These are phyloP conservation scores for Phytoseiulus persimilis DNA, from an alignment of 2,888 invertebrate species.

Conservation along the genomic window DNA sequence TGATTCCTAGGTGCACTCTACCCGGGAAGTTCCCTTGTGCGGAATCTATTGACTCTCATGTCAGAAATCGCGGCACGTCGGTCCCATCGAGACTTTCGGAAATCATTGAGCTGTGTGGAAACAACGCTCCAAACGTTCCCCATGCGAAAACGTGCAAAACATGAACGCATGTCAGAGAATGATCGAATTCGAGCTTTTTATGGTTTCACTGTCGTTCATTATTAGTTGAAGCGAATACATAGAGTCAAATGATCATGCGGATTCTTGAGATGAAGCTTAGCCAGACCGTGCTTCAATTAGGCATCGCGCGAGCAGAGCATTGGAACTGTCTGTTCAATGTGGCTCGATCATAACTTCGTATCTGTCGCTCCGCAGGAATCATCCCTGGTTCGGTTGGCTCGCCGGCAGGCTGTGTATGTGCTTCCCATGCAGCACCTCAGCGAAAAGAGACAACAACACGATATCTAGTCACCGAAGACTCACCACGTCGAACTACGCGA, in stretches of 20 bases:
- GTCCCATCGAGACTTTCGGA: too few species aligned
- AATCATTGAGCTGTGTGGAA: too few species aligned
- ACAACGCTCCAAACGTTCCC: too few species aligned
- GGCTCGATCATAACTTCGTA: not conserved
- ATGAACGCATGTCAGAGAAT: too few species aligned
- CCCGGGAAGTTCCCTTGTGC: not conserved
- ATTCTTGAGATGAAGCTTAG: not conserved
- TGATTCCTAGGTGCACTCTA: not conserved
- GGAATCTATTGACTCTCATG: too few species aligned
- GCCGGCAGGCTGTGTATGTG: slow-evolving; percentile 38
- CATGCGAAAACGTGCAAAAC: too few species aligned
- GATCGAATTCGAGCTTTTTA: not conserved
- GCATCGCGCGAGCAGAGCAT: not conserved
- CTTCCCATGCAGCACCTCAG: slow-evolving; percentile 37
- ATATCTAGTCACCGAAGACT: slow-evolving; percentile 30
- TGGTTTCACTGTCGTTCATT: not conserved
- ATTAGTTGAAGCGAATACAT: not conserved
- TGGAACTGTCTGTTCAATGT: not conserved
- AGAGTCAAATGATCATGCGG: not conserved
- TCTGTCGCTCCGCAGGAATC: slow-evolving; percentile 15
- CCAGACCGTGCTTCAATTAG: not conserved
- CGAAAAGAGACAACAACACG: slow-evolving; percentile 38
- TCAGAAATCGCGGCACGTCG: too few species aligned
- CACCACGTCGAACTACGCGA: slow-evolving; percentile 28
- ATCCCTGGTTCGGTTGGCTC: slow-evolving; percentile 37